Base-by-base conservation (phyloP, 2,113 vertebrate species). In the Labeo catla region DNA sequence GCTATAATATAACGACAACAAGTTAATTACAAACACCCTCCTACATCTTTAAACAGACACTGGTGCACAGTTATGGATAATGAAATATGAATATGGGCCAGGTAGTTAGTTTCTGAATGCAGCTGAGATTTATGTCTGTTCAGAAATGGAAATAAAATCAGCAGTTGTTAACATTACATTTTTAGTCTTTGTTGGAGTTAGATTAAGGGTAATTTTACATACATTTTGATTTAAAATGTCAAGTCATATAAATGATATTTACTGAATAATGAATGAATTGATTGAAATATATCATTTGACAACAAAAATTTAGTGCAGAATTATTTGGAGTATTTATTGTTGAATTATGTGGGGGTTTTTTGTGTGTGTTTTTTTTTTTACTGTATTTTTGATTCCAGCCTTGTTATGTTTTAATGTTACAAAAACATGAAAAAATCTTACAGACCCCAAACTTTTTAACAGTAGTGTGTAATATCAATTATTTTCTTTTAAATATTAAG, bases 11-110 rank as follows among this genome's bases (percentile, higher is more conserved):
- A 50, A 49, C 6, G 21, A 74, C 72, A 74, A 74, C 9, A 21
- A 39, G 34, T 78, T 78, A 57, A 57, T 57, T 36, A 78, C 50
- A 36, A 11, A 59, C 16, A 43, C 10, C 76, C 34, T 39, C 76
- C 50, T 79, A 7, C 52, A 79, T 21, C 52, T 79, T 59, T 59
- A 79, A 79, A 43, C 7, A n/a, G 16, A 79, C 52, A 59, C 52
- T 43, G 36, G 12, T 54, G 49, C 5, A 43, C 34, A 57, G 52
- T 78, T 78, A 78, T 78, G 52, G 6, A 74, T 49, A 74, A 59
- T 78, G 34, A 39, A 43, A 43, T 39, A 78, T 43, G 16, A 78
- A 78, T 39, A n/a, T 34, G 34, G 52, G 15, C 34, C 34, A 59
- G 4, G 19, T 39, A 43, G 34, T 59, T 39, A 23, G 43, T 28